phyloP scores from a whole-genome alignment of 2,113 vertebrate genomes.

The Micronycteris hirsuta region DNA sequence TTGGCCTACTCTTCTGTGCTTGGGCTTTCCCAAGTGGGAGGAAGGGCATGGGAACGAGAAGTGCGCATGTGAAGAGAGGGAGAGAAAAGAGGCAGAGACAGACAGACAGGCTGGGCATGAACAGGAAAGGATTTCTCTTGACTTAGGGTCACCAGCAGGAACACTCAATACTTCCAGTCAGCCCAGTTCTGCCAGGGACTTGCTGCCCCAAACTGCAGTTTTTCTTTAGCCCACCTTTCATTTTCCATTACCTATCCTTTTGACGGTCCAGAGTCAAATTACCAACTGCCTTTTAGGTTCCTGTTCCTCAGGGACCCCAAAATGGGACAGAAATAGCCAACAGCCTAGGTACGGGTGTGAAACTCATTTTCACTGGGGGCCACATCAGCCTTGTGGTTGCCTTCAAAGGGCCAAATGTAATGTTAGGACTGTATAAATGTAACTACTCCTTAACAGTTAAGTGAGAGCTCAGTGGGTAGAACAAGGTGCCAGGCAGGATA shows the following conservation, averaged over 20 bases:
- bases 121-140: not conserved
- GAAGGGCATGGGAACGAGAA: not conserved
- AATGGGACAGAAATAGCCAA: not conserved
- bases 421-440: too few relatives aligned
- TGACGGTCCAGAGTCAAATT: not conserved
- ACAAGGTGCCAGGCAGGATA: too few relatives aligned
- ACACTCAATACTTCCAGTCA: not conserved
- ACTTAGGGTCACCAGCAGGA: not conserved
- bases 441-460: too few relatives aligned
- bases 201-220: not conserved
- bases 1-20: not conserved
- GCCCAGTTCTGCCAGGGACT: not conserved
- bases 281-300: slow-evolving; percentile 5
- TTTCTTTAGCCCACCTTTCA: not conserved
- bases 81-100: not conserved
- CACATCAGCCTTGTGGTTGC: too few relatives aligned
- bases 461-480: too few relatives aligned
- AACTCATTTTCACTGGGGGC: too few relatives aligned
- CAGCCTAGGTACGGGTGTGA: not conserved
- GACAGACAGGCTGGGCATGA: not conserved
- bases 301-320: not conserved
- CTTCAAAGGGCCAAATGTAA: too few relatives aligned
- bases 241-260: slow-evolving; percentile 6
- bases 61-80: not conserved
- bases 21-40: not conserved